Evolutionary conservation across 2,797 vertebrate species (phyloP).

Genomic region (Odontamblyopus lacepedii): DNA sequence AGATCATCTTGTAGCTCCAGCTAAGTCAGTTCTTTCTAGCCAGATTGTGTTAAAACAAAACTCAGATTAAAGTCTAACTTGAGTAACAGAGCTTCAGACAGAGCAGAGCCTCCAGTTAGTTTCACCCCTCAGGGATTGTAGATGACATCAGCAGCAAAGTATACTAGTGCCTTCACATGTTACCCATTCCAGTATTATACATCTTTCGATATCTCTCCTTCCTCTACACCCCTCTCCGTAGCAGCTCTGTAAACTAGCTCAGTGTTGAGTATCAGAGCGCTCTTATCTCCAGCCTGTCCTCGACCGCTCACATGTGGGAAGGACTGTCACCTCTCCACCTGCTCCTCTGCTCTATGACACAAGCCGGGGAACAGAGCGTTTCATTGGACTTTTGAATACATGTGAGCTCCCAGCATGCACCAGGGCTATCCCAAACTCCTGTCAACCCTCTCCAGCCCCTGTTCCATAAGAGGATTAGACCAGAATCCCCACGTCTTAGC

Average conservation of each 20-base stretch:
- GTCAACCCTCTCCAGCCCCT: slow-evolving; percentile 38
- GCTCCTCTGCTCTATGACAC: slow-evolving; percentile 29
- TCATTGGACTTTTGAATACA: slow-evolving; percentile 13
- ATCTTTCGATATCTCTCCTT: too few relatives aligned
- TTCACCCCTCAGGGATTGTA: too few relatives aligned
- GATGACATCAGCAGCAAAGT: too few relatives aligned
- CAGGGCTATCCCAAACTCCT: slow-evolving; percentile 39
- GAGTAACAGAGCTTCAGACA: too few relatives aligned
- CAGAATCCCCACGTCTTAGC: slow-evolving; percentile 57
- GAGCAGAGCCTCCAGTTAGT: too few relatives aligned
- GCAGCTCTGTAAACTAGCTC: neutral
- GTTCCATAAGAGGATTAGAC: slow-evolving; percentile 72
- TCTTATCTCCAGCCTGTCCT: slow-evolving; percentile 31
- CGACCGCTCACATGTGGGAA: slow-evolving; percentile 14
- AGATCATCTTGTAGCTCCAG: too few relatives aligned
- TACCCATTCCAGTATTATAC: too few relatives aligned
- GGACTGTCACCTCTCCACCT: slow-evolving; percentile 51
- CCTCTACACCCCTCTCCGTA: too few relatives aligned
- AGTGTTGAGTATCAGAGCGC: slow-evolving; percentile 19
- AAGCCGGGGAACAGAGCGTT: slow-evolving; percentile 34
- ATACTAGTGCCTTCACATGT: too few relatives aligned
- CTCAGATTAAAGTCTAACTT: too few relatives aligned
- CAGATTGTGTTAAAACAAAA: too few relatives aligned
- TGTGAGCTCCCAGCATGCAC: slow-evolving; percentile 12
- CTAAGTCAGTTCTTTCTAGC: too few relatives aligned